Evolutionary conservation across 1,140 invertebrate species (phyloP).

Genomic region (Magallana gigas): DNA sequence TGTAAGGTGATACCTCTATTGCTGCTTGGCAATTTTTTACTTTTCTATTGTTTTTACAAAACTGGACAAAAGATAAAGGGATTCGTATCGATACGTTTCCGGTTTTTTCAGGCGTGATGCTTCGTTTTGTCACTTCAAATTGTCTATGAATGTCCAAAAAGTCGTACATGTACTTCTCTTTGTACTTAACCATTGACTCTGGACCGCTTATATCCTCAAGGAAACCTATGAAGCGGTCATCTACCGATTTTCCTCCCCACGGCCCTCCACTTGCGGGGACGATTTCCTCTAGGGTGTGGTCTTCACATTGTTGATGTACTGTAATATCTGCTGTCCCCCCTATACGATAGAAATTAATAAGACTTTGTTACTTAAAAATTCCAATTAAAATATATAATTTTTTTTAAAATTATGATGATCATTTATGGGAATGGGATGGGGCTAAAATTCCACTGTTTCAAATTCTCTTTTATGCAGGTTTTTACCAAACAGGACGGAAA

Average conservation of each 20-base stretch:
- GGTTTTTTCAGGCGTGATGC: background rate
- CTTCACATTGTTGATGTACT: conserved; percentile 46
- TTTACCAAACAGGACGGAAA: too few relatives aligned
- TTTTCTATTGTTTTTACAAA: background rate
- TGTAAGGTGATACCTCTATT: background rate
- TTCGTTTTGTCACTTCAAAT: conserved; percentile 13
- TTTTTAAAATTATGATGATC: too few relatives aligned
- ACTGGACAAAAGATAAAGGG: background rate
- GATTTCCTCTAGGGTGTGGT: conserved; percentile 47
- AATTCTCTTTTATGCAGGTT: too few relatives aligned
- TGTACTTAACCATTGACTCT: too few relatives aligned
- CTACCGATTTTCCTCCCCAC: conserved; percentile 53
- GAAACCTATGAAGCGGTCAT: too few relatives aligned
- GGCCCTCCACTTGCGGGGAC: conserved; percentile 54
- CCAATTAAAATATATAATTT: too few relatives aligned
- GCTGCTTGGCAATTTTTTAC: background rate
- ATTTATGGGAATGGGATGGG: too few relatives aligned
- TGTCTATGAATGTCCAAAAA: conserved; percentile 25
- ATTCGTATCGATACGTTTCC: background rate
- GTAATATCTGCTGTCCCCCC: conserved; percentile 61
- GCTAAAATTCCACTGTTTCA: too few relatives aligned
- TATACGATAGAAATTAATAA: conserved; percentile 22
- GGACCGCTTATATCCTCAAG: too few relatives aligned
- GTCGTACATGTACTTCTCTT: too few relatives aligned
- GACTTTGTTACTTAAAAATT: too few relatives aligned